Conservation (phyloP, 1,140 invertebrate genomes). For the Solenopsis invicta region DNA sequence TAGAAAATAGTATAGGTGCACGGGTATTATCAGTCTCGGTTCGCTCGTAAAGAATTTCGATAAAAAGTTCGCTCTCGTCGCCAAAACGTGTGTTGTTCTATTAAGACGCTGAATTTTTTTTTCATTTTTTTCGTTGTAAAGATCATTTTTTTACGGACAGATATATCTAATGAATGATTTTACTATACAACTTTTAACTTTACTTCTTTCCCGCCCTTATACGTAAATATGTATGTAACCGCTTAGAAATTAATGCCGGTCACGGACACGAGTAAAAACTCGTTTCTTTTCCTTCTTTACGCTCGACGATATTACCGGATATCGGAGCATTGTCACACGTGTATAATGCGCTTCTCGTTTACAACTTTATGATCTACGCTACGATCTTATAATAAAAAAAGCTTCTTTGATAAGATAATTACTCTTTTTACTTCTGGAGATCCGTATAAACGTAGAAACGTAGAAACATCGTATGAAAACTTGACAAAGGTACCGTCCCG, state of each 20-base stretch:
- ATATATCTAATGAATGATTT: slow-evolving; percentile 82
- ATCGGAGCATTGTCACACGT: slow-evolving; percentile 79
- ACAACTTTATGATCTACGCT: slow-evolving; percentile 81
- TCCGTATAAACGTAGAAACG: slow-evolving; percentile 86
- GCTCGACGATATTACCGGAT: slow-evolving; percentile 80
- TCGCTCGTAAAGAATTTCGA: slow-evolving; percentile 77
- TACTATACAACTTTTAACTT: slow-evolving; percentile 86
- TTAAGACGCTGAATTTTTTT: slow-evolving; percentile 78
- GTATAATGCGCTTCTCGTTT: slow-evolving; percentile 75
- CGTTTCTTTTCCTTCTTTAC: slow-evolving; percentile 71
- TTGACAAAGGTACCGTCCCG: slow-evolving; percentile 81
- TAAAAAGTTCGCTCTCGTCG: slow-evolving; percentile 79
- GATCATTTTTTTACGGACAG: slow-evolving; percentile 82
- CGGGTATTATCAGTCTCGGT: slow-evolving; percentile 77
- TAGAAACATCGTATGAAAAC: slow-evolving; percentile 85
- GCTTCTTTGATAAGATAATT: slow-evolving; percentile 72
- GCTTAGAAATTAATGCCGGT: slow-evolving; percentile 83
- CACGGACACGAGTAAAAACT: slow-evolving; percentile 74
- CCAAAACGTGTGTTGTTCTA: slow-evolving; percentile 74
- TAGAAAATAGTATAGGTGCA: slow-evolving; percentile 70
- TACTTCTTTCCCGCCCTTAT: slow-evolving; percentile 74
- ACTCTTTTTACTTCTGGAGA: slow-evolving; percentile 75
- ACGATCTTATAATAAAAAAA: slow-evolving; percentile 80
- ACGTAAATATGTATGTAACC: slow-evolving; percentile 81
- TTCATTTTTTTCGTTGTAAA: slow-evolving; percentile 86